These are phyloP conservation scores for Aspidapion aeneum DNA, from an alignment of 2,888 invertebrate genomes.

Conservation along the genomic window DNA sequence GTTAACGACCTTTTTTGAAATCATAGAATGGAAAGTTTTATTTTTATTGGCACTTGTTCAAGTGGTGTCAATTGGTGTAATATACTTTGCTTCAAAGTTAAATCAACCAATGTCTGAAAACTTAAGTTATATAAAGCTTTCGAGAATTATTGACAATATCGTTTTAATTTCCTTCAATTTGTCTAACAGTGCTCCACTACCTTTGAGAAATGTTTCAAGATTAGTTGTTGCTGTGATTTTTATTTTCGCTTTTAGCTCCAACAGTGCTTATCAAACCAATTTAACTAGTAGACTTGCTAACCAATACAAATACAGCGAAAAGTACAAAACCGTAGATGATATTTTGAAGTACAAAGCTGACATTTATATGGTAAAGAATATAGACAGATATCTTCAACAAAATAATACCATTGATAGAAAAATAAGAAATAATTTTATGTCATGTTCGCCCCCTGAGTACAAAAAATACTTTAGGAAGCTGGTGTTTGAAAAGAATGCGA, in stretches of 20 bases:
- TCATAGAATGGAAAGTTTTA: background rate
- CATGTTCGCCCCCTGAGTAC: background rate
- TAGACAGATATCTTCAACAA: background rate
- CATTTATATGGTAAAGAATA: background rate
- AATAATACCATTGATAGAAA: background rate
- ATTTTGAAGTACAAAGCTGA: background rate
- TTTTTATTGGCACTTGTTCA: background rate
- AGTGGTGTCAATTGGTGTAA: background rate
- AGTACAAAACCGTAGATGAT: background rate
- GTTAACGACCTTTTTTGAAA: background rate
- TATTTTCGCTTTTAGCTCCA: background rate
- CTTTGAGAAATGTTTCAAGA: background rate
- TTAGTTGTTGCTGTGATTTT: background rate
- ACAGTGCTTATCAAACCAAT: background rate
- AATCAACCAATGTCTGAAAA: background rate
- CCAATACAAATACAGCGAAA: background rate
- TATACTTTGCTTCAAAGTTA: background rate
- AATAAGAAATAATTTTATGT: background rate
- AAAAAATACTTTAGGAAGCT: background rate
- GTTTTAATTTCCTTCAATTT: background rate
- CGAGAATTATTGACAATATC: background rate
- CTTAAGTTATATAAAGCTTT: background rate
- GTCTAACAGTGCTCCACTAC: background rate
- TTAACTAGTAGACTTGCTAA: background rate
- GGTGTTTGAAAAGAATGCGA: background rate